These are phyloP conservation scores for Notolepis coatsorum DNA, from an alignment of 2,797 vertebrate genomes.

Conservation along the genomic window DNA sequence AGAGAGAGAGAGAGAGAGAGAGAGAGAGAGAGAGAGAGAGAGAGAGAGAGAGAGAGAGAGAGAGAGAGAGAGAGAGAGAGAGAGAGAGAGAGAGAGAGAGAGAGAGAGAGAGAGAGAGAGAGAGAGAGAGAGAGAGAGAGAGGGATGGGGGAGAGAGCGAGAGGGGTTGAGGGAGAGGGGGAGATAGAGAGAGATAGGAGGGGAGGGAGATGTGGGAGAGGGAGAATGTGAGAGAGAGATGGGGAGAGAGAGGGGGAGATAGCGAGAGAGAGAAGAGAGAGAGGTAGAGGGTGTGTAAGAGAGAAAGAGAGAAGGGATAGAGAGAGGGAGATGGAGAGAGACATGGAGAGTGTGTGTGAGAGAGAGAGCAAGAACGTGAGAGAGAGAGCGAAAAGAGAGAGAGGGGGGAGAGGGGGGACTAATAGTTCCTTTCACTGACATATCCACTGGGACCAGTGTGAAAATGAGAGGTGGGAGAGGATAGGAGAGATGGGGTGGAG, in stretches of 20 bases:
- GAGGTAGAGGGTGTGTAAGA: background rate
- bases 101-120: background rate
- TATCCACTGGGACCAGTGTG: conserved; percentile 39
- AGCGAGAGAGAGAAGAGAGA: background rate
- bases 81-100: background rate
- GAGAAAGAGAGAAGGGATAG: conserved; percentile 2
- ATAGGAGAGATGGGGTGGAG: too few species aligned
- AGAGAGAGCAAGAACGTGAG: background rate
- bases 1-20: background rate
- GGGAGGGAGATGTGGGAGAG: background rate
- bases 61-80: background rate
- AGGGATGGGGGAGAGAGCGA: too few species aligned
- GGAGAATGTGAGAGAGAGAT: conserved; percentile 2
- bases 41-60: background rate
- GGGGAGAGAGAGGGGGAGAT: conserved; percentile 44
- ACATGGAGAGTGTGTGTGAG: background rate
- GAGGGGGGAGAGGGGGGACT: conserved; percentile 31
- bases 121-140: conserved; percentile 1
- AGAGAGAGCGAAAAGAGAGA: conserved; percentile 4
- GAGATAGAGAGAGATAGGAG: background rate
- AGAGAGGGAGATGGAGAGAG: conserved; percentile 30
- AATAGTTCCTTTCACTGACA: conserved; percentile 57
- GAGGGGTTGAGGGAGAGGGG: conserved; percentile 38
- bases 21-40: conserved; percentile 4
- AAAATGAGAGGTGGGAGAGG: background rate